These are phyloP conservation scores for Marisa cornuarietis DNA, from an alignment of 1,140 invertebrate genomes.

Conservation along the genomic window DNA sequence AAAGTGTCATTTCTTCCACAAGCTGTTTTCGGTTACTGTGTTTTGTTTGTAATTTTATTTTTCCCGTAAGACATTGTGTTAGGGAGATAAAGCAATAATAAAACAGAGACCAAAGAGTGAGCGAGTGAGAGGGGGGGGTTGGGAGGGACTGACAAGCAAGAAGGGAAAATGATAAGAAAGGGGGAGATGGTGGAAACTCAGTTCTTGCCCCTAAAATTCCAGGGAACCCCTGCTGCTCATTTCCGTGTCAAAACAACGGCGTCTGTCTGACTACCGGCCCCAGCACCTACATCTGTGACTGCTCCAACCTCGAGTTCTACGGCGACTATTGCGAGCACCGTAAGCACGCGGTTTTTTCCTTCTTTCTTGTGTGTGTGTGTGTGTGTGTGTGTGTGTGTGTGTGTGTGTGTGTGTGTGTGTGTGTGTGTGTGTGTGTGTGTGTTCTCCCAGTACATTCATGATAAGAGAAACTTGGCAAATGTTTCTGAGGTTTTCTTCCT, in stretches of 20 bases:
- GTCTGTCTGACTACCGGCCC: slow-evolving; percentile 55
- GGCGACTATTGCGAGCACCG: slow-evolving; percentile 60
- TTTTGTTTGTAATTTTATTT: too few relatives aligned
- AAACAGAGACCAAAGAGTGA: too few relatives aligned
- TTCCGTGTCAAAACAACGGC: slow-evolving; percentile 62
- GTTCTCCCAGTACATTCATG: background rate
- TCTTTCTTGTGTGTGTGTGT: background rate
- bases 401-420: slow-evolving; percentile 7
- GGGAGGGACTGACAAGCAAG: too few relatives aligned
- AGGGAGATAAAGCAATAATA: too few relatives aligned
- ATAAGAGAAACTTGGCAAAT: background rate
- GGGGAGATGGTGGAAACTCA: background rate
- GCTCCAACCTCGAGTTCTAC: slow-evolving; percentile 56
- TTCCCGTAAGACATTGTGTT: too few relatives aligned
- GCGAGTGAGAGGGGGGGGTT: too few relatives aligned
- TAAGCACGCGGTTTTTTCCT: slow-evolving; percentile 50
- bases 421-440: slow-evolving; percentile 1
- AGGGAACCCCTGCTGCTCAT: slow-evolving; percentile 62
- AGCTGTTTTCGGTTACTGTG: background rate
- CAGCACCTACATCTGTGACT: slow-evolving; percentile 61
- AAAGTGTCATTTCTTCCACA: background rate
- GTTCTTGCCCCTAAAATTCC: slow-evolving; percentile 9
- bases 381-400: slow-evolving; percentile 4
- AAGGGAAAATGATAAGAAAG: background rate
- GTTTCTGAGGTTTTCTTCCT: background rate